Percentiles rank a stretch among this genome's conserved stretches.
These are phyloP conservation scores for Caerostris darwini DNA, from an alignment of 1,140 invertebrate species.

Conservation along the genomic window DNA sequence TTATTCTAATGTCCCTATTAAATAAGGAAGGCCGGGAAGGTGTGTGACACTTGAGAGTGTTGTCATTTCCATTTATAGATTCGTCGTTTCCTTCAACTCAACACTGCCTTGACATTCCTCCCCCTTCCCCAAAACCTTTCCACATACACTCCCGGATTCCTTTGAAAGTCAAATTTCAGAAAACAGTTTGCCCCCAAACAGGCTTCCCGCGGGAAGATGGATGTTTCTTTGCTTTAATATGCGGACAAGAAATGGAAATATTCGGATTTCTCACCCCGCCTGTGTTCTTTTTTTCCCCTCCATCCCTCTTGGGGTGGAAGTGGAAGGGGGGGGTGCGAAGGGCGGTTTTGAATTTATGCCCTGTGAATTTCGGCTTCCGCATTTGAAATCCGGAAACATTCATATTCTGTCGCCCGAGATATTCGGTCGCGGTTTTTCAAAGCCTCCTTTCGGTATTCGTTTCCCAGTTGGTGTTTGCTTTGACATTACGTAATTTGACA, in stretches of 20 bases:
- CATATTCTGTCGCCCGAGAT: background rate
- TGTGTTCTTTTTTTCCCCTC: background rate
- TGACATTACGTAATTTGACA: background rate
- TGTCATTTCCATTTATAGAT: too few relatives aligned
- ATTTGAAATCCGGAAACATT: constrained; percentile 8
- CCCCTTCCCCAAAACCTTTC: background rate
- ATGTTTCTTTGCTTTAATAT: background rate
- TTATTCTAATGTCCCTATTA: too few relatives aligned
- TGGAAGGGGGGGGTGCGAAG: background rate
- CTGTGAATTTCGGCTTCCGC: background rate
- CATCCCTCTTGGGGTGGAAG: background rate
- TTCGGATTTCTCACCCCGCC: background rate
- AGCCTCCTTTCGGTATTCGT: background rate
- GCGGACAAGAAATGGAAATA: constrained; percentile 1
- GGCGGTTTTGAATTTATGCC: constrained; percentile 18
- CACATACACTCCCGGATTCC: background rate
- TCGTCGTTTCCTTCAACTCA: too few relatives aligned
- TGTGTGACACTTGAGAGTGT: too few relatives aligned
- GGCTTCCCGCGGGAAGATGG: background rate
- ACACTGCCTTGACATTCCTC: background rate
- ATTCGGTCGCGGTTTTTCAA: background rate
- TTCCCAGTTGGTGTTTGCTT: background rate
- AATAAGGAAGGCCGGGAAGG: too few relatives aligned
- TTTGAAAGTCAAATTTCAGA: constrained; percentile 45
- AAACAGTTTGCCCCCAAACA: background rate